Conservation (phyloP, 2,113 vertebrate genomes). For the Chloebia gouldiae region DNA sequence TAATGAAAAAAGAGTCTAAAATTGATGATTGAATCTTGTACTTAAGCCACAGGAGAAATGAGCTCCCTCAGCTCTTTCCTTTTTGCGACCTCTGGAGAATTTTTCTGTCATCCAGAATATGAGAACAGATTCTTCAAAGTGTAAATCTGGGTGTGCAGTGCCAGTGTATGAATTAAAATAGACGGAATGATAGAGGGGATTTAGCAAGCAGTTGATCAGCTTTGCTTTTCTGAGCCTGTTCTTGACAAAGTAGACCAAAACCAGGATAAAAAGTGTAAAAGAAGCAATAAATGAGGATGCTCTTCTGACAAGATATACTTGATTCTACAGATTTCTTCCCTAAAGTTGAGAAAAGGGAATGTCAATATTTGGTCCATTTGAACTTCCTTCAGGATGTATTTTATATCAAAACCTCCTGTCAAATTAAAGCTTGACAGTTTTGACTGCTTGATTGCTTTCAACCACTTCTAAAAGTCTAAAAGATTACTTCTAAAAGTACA, state of each 20-base stretch:
- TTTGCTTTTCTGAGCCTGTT: conserved; percentile 16
- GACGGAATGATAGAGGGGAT: neutral
- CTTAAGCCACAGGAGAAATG: neutral
- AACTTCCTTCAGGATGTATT: neutral
- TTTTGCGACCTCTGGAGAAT: conserved; percentile 4
- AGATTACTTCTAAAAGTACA: neutral
- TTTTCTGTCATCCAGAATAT: conserved; percentile 31
- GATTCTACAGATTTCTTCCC: neutral
- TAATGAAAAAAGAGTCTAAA: conserved; percentile 6
- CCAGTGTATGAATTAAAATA: conserved; percentile 25
- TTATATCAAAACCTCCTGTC: neutral
- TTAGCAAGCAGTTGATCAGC: neutral
- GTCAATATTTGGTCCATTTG: neutral
- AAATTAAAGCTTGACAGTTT: neutral
- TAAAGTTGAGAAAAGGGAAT: neutral
- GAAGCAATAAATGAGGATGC: neutral
- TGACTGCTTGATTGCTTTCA: neutral
- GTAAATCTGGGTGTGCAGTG: neutral
- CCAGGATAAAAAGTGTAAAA: neutral
- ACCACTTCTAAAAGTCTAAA: neutral
- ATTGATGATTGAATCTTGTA: neutral
- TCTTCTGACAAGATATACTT: neutral
- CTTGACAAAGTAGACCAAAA: neutral
- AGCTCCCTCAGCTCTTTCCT: neutral
- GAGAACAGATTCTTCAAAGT: conserved; percentile 41